Conservation (phyloP, 2,113 vertebrate genomes). For the Microtus pennsylvanicus region DNA sequence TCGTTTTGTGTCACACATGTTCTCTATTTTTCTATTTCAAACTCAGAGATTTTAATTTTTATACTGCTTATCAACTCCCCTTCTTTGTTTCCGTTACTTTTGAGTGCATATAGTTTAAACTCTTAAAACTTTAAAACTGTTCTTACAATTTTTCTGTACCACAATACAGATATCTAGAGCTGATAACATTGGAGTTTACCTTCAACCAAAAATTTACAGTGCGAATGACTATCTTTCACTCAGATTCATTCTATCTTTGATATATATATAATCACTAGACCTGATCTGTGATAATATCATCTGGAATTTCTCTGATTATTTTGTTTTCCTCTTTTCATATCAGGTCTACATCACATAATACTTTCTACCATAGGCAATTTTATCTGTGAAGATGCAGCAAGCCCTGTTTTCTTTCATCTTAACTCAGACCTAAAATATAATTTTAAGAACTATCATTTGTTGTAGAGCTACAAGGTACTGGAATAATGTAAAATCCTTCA, state of each 20-base stretch:
- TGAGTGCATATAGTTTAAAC: neutral
- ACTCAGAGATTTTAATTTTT: neutral
- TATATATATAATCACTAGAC: neutral
- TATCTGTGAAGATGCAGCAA: neutral
- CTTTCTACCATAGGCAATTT: slow-evolving; percentile 5
- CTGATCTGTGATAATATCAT: neutral
- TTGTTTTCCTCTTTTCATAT: neutral
- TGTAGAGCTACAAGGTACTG: neutral
- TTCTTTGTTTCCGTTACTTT: neutral
- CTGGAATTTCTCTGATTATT: neutral
- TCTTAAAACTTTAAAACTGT: neutral
- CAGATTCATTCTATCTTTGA: neutral
- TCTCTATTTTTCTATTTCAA: slow-evolving; percentile 21
- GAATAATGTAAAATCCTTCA: slow-evolving; percentile 2
- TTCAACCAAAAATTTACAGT: neutral
- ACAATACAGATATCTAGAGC: neutral
- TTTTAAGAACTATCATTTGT: neutral
- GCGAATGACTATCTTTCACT: neutral
- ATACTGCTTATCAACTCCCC: neutral
- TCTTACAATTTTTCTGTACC: slow-evolving; percentile 19
- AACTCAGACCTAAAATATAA: slow-evolving; percentile 1
- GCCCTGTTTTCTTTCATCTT: neutral
- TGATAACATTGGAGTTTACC: neutral
- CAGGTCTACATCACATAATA: neutral
- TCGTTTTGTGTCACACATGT: neutral